Percentiles rank a stretch among this genome's conserved stretches.
These are phyloP conservation scores for Cephalotes varians DNA, from an alignment of 2,888 invertebrate genomes.

Conservation along the genomic window DNA sequence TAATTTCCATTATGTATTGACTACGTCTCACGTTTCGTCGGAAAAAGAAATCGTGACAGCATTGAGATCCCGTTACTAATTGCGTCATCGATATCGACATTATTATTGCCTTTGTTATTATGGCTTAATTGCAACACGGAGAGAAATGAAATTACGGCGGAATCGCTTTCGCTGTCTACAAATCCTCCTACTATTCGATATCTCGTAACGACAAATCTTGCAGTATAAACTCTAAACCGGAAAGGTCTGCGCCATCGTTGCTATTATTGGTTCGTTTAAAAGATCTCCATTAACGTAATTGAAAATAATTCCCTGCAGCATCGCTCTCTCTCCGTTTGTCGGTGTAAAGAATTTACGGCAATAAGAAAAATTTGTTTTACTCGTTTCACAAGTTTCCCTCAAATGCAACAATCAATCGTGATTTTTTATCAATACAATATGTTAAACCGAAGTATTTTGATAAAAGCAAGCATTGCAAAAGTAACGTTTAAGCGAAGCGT, in stretches of 20 bases:
- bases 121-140: constrained; percentile 26
- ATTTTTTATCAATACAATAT: not conserved
- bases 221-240: not conserved
- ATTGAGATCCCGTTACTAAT: constrained; percentile 35
- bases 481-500: not conserved
- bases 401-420: not conserved
- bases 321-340: not conserved
- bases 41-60: constrained; percentile 5
- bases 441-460: not conserved
- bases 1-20: constrained; percentile 3
- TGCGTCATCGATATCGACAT: constrained; percentile 34
- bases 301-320: not conserved
- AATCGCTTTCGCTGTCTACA: not conserved
- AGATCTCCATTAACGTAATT: not conserved
- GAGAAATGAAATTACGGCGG: constrained; percentile 14
- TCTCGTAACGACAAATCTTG: not conserved
- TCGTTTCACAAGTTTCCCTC: not conserved
- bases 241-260: not conserved
- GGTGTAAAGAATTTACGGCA: not conserved
- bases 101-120: constrained; percentile 22
- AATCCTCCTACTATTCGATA: not conserved
- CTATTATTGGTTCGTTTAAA: not conserved
- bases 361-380: not conserved
- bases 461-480: not conserved
- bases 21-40: constrained; percentile 18